A percentile compares a stretch with the other conserved stretches of the same genome.
phyloP scores from a whole-genome alignment of 2,888 invertebrate genomes.

The Stenoptilia bipunctidactyla region DNA sequence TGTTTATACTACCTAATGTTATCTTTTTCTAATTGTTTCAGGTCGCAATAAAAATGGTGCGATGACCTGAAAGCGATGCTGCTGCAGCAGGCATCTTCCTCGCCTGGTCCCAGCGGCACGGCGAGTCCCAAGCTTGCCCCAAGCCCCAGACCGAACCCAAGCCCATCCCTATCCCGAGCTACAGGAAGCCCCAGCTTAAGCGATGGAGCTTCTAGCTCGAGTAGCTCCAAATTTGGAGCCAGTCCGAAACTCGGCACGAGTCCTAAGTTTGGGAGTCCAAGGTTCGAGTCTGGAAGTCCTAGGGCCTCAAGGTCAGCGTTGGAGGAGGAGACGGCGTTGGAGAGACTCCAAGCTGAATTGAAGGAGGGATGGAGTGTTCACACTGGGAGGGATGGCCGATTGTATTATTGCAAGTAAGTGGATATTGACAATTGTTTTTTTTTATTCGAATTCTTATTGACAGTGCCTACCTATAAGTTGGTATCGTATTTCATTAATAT shows the following conservation, averaged over 20 bases:
- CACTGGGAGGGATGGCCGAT: slow-evolving; percentile 81
- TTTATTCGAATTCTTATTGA: too few species aligned
- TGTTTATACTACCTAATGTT: background rate
- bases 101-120: slow-evolving; percentile 65
- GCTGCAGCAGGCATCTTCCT: slow-evolving; percentile 62
- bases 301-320: slow-evolving; percentile 30
- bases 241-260: slow-evolving; percentile 46
- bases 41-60: slow-evolving; percentile 40
- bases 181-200: slow-evolving; percentile 41
- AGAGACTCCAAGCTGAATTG: slow-evolving; percentile 70
- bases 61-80: slow-evolving; percentile 64
- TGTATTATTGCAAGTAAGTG: slow-evolving; percentile 93
- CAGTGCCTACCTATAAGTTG: too few species aligned
- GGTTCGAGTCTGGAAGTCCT: slow-evolving; percentile 58
- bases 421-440: too few species aligned
- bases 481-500: too few species aligned
- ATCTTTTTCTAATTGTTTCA: slow-evolving; percentile 28
- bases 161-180: slow-evolving; percentile 30
- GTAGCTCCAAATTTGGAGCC: slow-evolving; percentile 39
- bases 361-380: slow-evolving; percentile 86
- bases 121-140: slow-evolving; percentile 50
- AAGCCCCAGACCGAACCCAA: slow-evolving; percentile 41
- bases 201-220: slow-evolving; percentile 39
- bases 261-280: slow-evolving; percentile 46
- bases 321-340: slow-evolving; percentile 60